Evolutionary conservation across 2,888 invertebrate genomes (phyloP), one percentile per base, ranked within the genome.

Genomic region (Cyclophora albipunctata): DNA sequence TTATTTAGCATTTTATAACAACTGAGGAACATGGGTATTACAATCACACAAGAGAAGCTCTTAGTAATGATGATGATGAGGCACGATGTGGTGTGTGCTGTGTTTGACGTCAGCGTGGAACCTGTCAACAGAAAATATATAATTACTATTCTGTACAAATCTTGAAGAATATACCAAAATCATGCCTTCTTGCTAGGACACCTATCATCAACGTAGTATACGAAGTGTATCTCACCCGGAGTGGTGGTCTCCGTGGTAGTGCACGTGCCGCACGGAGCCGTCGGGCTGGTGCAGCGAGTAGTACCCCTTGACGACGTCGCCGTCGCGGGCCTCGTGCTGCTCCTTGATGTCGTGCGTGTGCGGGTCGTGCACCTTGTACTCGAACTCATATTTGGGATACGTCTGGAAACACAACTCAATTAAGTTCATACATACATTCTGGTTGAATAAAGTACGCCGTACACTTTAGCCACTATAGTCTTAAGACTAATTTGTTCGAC

Each of bases 331-430:
- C 69, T 84, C 83, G 58, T 76, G 81, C 58, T 83, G 82, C 40
- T 78, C 77, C 71, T 84, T 84, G 71, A 84, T 81, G 71, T 90
- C 90, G 40, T 89, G 89, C 49, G 90, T 90, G 66, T 87, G 84
- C 34, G 77, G 79, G 64, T 89, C 89, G 49, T 64, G 59, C 47
- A 76, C 73, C 55, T 73, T 72, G 66, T 75, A 75, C 49, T 64
- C 73, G 54, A 87, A 75, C 45, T 71, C 65, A 52, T 75, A 76
- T 49, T 75, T 75, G 3, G 75, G 76, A 59, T 87, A 78, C 5
- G 85, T 62, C 76, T 76, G 55, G 1, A 46, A 50, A 62, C 33
- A 45, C 50, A 46, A 33, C 3, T 37, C 5, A 37, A 50, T 42
- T 42, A 46, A 46, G 7, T 42, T 20, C 34, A 42, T 42, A 42